These are phyloP conservation scores for Aphelinus certus DNA, from an alignment of 1,140 invertebrate species.

Conservation along the genomic window DNA sequence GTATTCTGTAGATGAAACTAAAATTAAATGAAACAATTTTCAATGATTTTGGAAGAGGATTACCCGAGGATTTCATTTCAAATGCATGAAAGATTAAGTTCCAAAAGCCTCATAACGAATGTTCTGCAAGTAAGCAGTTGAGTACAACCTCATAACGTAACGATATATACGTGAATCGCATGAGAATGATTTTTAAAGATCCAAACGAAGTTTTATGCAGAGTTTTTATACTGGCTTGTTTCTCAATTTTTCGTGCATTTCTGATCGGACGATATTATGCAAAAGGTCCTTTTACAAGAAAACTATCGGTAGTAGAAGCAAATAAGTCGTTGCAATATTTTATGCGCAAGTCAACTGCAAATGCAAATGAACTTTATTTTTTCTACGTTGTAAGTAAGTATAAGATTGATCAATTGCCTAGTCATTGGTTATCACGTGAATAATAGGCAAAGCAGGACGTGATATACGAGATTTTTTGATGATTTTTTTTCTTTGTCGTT, in stretches of 20 bases:
- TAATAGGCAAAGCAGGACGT: conserved; percentile 21
- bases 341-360: conserved; percentile 41
- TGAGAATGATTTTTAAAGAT: conserved; percentile 11
- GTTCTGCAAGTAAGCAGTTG: neutral
- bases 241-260: conserved; percentile 21
- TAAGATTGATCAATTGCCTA: conserved; percentile 17
- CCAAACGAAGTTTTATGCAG: conserved; percentile 25
- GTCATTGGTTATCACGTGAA: conserved; percentile 41
- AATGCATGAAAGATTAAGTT: conserved; percentile 24
- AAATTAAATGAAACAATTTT: conserved; percentile 30
- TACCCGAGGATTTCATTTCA: conserved; percentile 15
- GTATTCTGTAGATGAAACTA: conserved; percentile 18
- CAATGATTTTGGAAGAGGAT: conserved; percentile 14
- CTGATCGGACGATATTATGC: neutral
- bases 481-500: conserved; percentile 24
- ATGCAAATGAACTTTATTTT: conserved; percentile 36
- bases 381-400: conserved; percentile 51
- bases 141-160: neutral
- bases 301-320: neutral
- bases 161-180: neutral
- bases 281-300: conserved; percentile 13
- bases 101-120: conserved; percentile 17
- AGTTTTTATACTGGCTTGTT: conserved; percentile 11
- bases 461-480: conserved; percentile 1
- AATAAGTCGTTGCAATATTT: conserved; percentile 27